Base-by-base conservation (phyloP, 1,140 invertebrate genomes). In the Theocolax elegans region DNA sequence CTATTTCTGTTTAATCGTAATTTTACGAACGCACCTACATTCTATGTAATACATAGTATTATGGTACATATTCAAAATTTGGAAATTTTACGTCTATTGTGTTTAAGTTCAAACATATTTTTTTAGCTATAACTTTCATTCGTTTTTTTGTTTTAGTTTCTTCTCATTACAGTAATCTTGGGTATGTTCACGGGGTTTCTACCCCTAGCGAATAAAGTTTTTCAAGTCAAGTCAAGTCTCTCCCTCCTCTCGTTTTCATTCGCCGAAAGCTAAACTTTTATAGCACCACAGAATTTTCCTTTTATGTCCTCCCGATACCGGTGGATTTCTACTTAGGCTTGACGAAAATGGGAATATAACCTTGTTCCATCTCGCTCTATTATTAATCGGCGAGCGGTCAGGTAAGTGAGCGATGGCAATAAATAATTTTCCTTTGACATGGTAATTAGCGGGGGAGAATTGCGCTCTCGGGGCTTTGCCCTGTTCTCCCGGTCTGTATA, bases 381-480 rank as follows among this genome's bases (percentile, higher is more conserved):
- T 68, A 69, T 69, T 69, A 69, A 69, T 69, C 48, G 48, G 35
- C 35, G 35, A 49, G 38, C 54, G 48, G 53, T 29, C 53, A 48
- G 51, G 19, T 58, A 25, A 58, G 53, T 19, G 40, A 46, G 29
- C 25, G 9, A 10, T 10, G 9, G 19, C 17, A 25, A 69, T 54
- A 69, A 69, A 69, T 69, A 63, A 63, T 69, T 62, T 56, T 38
- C 48, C 49, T 69, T 63, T 69, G 67, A 69, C 67, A 69, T 69
- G 67, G 25, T 69, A 69, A 69, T 63, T 63, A 69, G 67, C 31
- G 25, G 40, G 40, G 53, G 48, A 8, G 42, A 19, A 21, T 8
- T 13, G 9, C 8, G 4, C 48, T n/a, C n/a, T n/a, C 19, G 2
- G 13, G 12, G 17, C 38, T 31, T 10, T n/a, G 7, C 19, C 13